Evolutionary conservation across 2,113 vertebrate species (phyloP), one percentile per base, ranked within the genome.

Genomic region (Emydocephalus ijimae): DNA sequence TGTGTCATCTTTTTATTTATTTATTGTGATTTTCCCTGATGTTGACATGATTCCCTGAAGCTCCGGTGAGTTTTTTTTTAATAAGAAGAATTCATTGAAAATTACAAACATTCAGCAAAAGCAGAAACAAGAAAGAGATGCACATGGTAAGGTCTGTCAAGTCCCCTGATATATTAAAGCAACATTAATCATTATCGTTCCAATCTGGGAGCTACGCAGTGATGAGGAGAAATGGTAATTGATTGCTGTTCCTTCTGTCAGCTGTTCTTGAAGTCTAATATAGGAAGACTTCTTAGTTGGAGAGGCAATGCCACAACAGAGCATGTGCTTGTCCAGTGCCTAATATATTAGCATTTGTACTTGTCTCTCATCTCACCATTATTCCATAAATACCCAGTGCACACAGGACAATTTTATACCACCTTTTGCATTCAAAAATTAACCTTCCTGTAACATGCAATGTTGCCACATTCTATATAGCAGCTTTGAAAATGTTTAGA

Each of bases 171-270:
- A 89, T 54, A 87, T 87, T 88, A 94, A 92, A 48, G 89, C 7
- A 91, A 92, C 39, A 86, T 88, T 94, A 94, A 94, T 92, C 74
- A 61, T 94, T 92, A 52, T 93, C 92, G 86, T 93, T 5, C 85
- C 92, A 87, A 89, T 56, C 54, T 39, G 93, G 45, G 64, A 87
- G 91, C 23, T 18, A 91, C 10, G 11, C n/a, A 86, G 57, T 20
- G 85, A 93, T 26, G 94, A 95, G 54, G 93, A 57, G 92, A 94
- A 95, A 95, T 90, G 93, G 94, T 54, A 87, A 74, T 95, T 94
- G 95, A 95, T 29, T 93, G 1, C 54, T 93, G 43, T 81, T 39
- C 74, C 7, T 81, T 81, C 7, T 43, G 34, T 81, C 74, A 81
- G 74, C 74, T 81, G 18, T 43, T 81, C 74, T 43, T 81, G 74